Percentiles rank a stretch among this genome's conserved stretches.
These are phyloP conservation scores for Solea senegalensis DNA, from an alignment of 2,113 vertebrate species.

Conservation along the genomic window DNA sequence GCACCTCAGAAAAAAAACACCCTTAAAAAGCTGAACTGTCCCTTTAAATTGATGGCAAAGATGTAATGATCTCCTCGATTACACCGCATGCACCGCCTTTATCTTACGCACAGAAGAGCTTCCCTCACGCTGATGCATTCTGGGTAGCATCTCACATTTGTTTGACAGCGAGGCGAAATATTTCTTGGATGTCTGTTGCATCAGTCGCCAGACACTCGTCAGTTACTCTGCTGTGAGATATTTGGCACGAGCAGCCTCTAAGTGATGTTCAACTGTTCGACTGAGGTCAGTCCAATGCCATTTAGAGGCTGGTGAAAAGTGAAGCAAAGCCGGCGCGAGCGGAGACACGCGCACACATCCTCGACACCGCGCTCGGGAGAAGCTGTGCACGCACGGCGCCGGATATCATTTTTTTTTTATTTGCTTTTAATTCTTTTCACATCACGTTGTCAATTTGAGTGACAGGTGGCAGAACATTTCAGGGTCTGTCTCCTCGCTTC, in stretches of 20 bases:
- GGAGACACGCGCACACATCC: not conserved
- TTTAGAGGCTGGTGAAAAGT: constrained; percentile 23
- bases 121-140: constrained; percentile 1
- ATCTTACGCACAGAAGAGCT: not conserved
- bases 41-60: constrained; percentile 6
- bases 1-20: too few relatives aligned
- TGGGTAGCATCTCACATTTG: constrained; percentile 21
- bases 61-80: constrained; percentile 32
- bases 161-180: constrained; percentile 6
- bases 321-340: not conserved
- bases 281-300: constrained; percentile 22
- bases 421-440: constrained; percentile 79
- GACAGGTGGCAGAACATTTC: constrained; percentile 84
- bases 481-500: constrained; percentile 77
- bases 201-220: not conserved
- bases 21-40: too few relatives aligned
- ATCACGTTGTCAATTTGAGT: constrained; percentile 81
- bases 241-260: constrained; percentile 8
- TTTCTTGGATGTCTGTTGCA: not conserved
- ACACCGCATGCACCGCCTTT: not conserved
- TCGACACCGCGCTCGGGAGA: constrained; percentile 37
- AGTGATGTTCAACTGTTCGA: constrained; percentile 9
- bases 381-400: constrained; percentile 5
- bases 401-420: constrained; percentile 61
- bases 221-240: constrained; percentile 1